Base-by-base conservation (phyloP, 2,113 vertebrate genomes). In the Talpa occidentalis region DNA sequence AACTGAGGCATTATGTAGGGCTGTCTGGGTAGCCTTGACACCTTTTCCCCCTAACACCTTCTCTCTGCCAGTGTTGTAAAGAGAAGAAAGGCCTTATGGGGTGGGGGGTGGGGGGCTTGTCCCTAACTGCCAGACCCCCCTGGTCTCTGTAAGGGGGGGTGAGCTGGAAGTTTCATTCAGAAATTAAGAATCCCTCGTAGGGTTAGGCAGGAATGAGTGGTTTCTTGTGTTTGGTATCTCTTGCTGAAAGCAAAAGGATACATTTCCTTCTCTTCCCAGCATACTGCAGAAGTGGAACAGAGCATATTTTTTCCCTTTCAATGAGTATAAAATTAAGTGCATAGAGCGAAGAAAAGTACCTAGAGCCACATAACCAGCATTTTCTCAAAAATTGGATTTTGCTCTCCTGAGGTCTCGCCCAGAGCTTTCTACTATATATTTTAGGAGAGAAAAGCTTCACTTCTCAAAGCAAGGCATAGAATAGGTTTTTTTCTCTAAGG, bases 381-480 rank as follows among this genome's bases (percentile, higher is more conserved):
- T 89, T 92, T 70, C 82, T 91, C 4, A 91, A 96, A 91, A 94
- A 56, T 35, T 79, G 78, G 24, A 42, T 90, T 83, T 82, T 82
- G 14, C 9, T 90, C 74, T 93, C 89, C 32, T 54, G 17, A 95
- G 82, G 49, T 54, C 47, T 90, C 26, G 35, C 87, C 32, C 26
- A 64, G 64, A 92, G 59, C 81, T 94, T 77, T 91, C 67, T 80
- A 3, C 54, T 72, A 9, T 62, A 35, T 64, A 49, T 85, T 92
- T 96, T 89, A 72, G 49, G 8, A 9, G 3, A 42, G 0, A 72
- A 72, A 72, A 3, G 42, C 24, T 6, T 19, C 22, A 66, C 22
- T 86, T 69, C 24, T 88, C 44, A 60, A 64, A 70, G 44, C 0
- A 17, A 84, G 42, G 56, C 60, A 8, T 35, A 59, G 88, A 69